Evolutionary conservation across 2,888 invertebrate species (phyloP).

Genomic region (Nemurella pictetii): DNA sequence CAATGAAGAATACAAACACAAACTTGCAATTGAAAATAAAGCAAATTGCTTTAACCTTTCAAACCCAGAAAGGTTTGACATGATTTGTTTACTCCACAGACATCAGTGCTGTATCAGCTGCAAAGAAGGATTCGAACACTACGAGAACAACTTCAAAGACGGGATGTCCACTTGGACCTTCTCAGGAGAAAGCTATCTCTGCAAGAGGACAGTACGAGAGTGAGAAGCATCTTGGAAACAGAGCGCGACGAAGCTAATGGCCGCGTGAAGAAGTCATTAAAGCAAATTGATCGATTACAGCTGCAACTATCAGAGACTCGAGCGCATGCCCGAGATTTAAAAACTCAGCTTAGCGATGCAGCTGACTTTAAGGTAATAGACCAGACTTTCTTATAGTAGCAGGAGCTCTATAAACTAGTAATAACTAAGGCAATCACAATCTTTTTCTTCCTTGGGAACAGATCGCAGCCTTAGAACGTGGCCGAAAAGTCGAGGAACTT

Average conservation of each 20-base stretch:
- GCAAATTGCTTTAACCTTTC: too few relatives aligned
- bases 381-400: background rate
- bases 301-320: conserved; percentile 81
- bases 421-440: background rate
- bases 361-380: conserved; percentile 77
- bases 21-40: too few relatives aligned
- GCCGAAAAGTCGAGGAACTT: conserved; percentile 80
- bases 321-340: conserved; percentile 78
- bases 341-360: conserved; percentile 81
- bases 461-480: conserved; percentile 82
- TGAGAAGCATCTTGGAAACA: conserved; percentile 61
- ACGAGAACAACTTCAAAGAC: conserved; percentile 86
- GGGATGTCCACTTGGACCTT: conserved; percentile 89
- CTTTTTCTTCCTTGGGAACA: conserved; percentile 48
- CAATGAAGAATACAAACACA: too few relatives aligned
- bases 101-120: conserved; percentile 84
- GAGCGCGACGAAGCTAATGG: conserved; percentile 56
- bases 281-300: conserved; percentile 80
- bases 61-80: too few relatives aligned
- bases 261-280: conserved; percentile 76
- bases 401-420: background rate
- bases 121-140: conserved; percentile 84
- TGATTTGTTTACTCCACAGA: conserved; percentile 54
- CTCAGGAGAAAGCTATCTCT: conserved; percentile 83
- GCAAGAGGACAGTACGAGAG: conserved; percentile 73